Conservation (phyloP, 2,113 vertebrate species). For the Psilopsiagon aymara region DNA sequence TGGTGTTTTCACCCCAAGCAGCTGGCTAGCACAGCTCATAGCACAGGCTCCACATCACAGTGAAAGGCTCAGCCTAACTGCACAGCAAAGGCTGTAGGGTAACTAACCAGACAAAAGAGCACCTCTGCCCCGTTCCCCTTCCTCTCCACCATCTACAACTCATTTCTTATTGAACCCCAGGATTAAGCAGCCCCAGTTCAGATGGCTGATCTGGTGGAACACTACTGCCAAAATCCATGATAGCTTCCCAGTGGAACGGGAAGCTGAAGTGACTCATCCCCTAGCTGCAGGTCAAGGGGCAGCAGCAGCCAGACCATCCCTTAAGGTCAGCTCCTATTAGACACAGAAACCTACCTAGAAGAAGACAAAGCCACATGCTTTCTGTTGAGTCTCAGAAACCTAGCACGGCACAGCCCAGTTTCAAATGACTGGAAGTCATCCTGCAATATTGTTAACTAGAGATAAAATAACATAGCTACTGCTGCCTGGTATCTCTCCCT, state of each 20-base stretch:
- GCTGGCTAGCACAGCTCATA: not conserved
- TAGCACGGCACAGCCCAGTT: not conserved
- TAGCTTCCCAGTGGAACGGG: rapidly evolving
- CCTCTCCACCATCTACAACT: not conserved
- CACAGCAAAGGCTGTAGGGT: not conserved
- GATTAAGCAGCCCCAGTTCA: not conserved
- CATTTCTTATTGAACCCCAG: rapidly evolving
- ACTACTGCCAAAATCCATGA: rapidly evolving
- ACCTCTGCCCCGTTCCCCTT: not conserved
- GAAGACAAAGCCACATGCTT: rapidly evolving
- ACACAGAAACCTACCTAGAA: not conserved
- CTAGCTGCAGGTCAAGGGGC: not conserved
- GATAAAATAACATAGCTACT: not conserved
- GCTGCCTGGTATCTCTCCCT: not conserved
- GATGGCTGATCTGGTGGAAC: not conserved
- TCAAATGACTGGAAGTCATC: not conserved
- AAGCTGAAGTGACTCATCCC: rapidly evolving
- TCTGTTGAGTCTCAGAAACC: not conserved
- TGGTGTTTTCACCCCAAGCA: too few species aligned
- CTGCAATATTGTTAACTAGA: not conserved
- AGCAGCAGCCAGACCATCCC: not conserved
- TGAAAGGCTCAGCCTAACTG: rapidly evolving
- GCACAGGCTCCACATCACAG: rapidly evolving
- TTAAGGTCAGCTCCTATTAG: not conserved
- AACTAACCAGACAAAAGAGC: not conserved